Percentiles rank a stretch among this genome's conserved stretches.
phyloP scores from a whole-genome alignment of 2,797 vertebrate genomes.

The Pangasius krempfi region DNA sequence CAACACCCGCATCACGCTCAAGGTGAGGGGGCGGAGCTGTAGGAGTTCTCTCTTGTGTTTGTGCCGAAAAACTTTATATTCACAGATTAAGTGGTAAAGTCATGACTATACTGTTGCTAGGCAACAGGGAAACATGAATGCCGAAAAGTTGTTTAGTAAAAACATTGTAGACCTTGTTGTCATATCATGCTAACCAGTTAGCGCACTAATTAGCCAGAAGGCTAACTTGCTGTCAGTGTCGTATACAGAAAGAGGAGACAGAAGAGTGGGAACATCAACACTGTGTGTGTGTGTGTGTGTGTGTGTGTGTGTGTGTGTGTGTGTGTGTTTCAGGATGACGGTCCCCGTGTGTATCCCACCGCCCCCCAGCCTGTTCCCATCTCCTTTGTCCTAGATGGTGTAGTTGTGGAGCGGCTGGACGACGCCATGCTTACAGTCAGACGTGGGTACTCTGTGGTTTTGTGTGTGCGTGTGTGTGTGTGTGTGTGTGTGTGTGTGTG shows the following conservation, averaged over 20 bases:
- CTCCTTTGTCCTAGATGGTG: constrained; percentile 80
- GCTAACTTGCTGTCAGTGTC: not conserved
- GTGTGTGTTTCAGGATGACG: constrained; percentile 81
- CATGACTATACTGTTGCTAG: not conserved
- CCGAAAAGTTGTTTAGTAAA: not conserved
- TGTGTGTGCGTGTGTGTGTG: not conserved
- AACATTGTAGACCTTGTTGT: not conserved
- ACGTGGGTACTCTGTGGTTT: constrained; percentile 70
- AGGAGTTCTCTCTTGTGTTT: no score
- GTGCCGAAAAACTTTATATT: not conserved
- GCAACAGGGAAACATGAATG: not conserved
- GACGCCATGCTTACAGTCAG: constrained; percentile 85
- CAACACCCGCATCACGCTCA: constrained; percentile 82
- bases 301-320: not conserved
- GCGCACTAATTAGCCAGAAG: not conserved
- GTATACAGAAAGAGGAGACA: not conserved
- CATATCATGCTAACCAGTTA: not conserved
- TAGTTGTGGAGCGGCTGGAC: constrained; percentile 83
- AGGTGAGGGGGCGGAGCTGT: constrained; percentile 69
- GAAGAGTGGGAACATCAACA: not conserved
- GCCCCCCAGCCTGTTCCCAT: constrained; percentile 86
- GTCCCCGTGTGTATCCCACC: constrained; percentile 86
- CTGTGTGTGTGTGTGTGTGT: not conserved
- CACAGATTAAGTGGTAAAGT: not conserved
- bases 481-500: not conserved